phyloP scores from a whole-genome alignment of 2,888 invertebrate species.

The Argyra leucocephala region DNA sequence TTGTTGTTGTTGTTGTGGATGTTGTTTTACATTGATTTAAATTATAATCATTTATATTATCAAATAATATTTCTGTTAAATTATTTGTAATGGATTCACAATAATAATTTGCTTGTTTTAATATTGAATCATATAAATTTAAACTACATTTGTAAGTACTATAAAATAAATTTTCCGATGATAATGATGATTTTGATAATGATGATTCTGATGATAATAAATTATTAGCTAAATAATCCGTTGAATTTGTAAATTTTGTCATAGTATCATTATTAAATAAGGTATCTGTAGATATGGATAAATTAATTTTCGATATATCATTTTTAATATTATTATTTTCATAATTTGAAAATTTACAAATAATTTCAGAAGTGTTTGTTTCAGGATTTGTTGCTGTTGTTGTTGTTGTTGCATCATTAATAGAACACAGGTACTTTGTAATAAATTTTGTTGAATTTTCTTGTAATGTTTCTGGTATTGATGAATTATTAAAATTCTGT shows the following conservation, averaged over 20 bases:
- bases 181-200: neutral
- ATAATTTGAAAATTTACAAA: neutral
- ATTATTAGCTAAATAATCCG: neutral
- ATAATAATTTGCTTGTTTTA: neutral
- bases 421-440: neutral
- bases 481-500: conserved; percentile 25
- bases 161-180: neutral
- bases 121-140: neutral
- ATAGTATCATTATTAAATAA: neutral
- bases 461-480: conserved; percentile 32
- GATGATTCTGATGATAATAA: neutral
- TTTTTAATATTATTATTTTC: neutral
- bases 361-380: neutral
- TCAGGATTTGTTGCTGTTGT: neutral
- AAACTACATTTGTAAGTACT: conserved; percentile 5
- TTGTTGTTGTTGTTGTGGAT: conserved; percentile 10
- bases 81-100: conserved; percentile 6
- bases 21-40: neutral
- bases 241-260: neutral
- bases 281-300: neutral
- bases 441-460: conserved; percentile 24
- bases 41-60: neutral
- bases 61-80: neutral
- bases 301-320: no score
- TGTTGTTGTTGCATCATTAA: neutral